Evolutionary conservation across 2,113 vertebrate species (phyloP).

Genomic region (Melanostigma gelatinosum): DNA sequence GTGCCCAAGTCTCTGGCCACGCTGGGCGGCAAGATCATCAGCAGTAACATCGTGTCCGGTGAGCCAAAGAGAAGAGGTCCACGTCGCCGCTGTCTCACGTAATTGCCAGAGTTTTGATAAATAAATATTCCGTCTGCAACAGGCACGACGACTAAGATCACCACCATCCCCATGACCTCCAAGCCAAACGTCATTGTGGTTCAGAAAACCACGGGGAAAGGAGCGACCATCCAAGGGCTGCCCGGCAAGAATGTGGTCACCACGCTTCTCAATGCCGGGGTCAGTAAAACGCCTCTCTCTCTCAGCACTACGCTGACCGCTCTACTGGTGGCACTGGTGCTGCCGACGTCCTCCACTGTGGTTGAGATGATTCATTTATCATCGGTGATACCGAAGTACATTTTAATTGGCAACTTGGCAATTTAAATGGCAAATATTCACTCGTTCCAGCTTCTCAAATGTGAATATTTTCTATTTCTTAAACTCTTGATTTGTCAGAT

Average conservation of each 20-base stretch:
- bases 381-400: background rate
- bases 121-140: background rate
- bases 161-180: conserved; percentile 98
- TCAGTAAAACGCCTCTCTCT: conserved; percentile 75
- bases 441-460: background rate
- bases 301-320: background rate
- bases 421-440: background rate
- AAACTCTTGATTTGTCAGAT: background rate
- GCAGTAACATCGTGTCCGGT: conserved; percentile 97
- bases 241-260: conserved; percentile 98
- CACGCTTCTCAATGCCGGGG: conserved; percentile 94
- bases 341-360: background rate
- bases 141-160: conserved; percentile 99
- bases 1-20: conserved; percentile 97
- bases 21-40: conserved; percentile 96
- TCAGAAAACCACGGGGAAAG: conserved; percentile 97
- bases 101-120: background rate
- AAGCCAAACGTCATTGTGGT: conserved; percentile 99
- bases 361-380: too few relatives aligned
- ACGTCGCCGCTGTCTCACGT: background rate
- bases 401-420: background rate
- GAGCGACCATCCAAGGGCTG: conserved; percentile 95
- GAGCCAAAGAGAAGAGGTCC: conserved; percentile 40
- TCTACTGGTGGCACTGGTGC: background rate
- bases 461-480: background rate